Percentiles rank a stretch among this genome's conserved stretches.
These are phyloP conservation scores for Pipa parva DNA, from an alignment of 2,113 vertebrate species.

Conservation along the genomic window DNA sequence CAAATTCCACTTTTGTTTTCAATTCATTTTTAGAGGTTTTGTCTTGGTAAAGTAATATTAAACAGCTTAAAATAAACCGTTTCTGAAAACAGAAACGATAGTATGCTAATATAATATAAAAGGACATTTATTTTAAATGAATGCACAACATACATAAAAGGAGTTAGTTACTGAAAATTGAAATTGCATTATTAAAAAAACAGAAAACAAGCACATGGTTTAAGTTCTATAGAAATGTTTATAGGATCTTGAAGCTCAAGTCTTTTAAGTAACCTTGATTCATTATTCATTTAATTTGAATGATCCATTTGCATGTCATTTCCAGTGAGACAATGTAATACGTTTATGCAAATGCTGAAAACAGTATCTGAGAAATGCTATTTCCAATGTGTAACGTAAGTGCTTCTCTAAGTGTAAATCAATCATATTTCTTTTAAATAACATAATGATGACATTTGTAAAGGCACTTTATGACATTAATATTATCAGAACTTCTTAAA, in stretches of 20 bases:
- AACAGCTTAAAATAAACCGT: no score
- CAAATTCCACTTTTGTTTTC: no score
- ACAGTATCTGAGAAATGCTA: conserved; percentile 37
- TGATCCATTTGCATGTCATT: conserved; percentile 38
- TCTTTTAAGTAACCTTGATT: conserved; percentile 34
- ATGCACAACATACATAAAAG: background rate
- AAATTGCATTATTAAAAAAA: background rate
- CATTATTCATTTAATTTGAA: conserved; percentile 37
- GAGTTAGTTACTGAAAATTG: background rate
- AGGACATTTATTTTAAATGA: no score
- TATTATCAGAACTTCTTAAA: conserved; percentile 27
- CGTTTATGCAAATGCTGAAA: conserved; percentile 39
- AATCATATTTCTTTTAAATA: conserved; percentile 38
- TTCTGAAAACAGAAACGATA: no score
- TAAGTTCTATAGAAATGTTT: background rate
- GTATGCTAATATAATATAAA: no score
- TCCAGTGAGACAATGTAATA: conserved; percentile 38
- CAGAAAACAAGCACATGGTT: background rate
- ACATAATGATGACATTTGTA: conserved; percentile 31
- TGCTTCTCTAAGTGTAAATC: conserved; percentile 34
- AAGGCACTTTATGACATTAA: conserved; percentile 32
- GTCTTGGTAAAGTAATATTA: no score
- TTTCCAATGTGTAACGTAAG: conserved; percentile 30
- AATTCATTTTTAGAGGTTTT: no score
- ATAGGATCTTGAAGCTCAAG: background rate